Evolutionary conservation across 2,797 vertebrate species (phyloP), one percentile per base, ranked within the genome.

Genomic region (Rhynchonycteris naso): DNA sequence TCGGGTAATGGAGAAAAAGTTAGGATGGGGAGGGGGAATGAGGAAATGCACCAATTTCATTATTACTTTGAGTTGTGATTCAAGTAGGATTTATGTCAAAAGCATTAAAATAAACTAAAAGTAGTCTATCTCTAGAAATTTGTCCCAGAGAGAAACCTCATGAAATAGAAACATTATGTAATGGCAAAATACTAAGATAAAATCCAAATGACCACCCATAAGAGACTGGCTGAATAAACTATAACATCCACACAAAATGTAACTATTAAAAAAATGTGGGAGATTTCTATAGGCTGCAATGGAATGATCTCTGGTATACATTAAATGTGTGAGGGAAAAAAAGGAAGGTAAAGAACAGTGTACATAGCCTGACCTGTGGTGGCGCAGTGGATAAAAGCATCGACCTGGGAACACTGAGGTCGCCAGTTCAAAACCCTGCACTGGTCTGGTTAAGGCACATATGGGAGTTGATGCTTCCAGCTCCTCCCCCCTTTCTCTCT

Each of bases 101-200:
- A 52, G 38, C 13, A 66, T 72, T 74, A 79, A 90, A 65, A 71
- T 84, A 80, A 84, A 58, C 65, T 84, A 78, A 65, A 88, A 90
- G 58, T 79, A 85, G 38, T 38, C n/a, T 43, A 66, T 13, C 66
- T 89, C 80, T 52, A 92, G 47, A 95, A 72, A 59, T 58, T 7
- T 89, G 30, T 24, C 61, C 78, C 22, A 84, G 65, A 79, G 58
- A 79, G 22, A 95, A 92, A 76, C n/a, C 50, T 81, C 43, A 56
- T 82, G 47, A 91, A 59, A 81, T 59, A 81, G 15, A 74, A 66
- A 61, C 56, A 83, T 83, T 71, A 58, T 50, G 19, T 21, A 84
- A 84, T 69, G 30, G 33, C 4, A 65, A 83, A 89, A 85, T 58
- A 88, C 3, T 69, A 13, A 14, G 38, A n/a, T 4, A 59, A 83